Percentiles rank a stretch among this genome's conserved stretches.
These are phyloP conservation scores for Drosophila lowei DNA, from an alignment of 1,140 invertebrate genomes.

Conservation along the genomic window DNA sequence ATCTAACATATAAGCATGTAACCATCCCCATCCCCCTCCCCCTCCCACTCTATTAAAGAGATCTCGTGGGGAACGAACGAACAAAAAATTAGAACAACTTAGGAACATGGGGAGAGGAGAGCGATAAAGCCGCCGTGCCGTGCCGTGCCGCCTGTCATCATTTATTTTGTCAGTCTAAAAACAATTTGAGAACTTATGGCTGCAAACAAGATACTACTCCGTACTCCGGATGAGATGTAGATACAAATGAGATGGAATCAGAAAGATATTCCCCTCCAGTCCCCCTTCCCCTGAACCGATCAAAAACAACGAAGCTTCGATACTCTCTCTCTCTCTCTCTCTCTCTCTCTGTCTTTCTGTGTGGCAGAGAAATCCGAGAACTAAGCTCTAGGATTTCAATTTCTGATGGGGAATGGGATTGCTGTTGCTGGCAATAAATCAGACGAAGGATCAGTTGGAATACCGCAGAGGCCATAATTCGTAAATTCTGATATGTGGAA, in stretches of 20 bases:
- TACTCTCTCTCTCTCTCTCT: slow-evolving; percentile 37
- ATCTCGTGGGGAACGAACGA: slow-evolving; percentile 42
- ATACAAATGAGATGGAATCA: slow-evolving; percentile 71
- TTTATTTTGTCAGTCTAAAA: slow-evolving; percentile 81
- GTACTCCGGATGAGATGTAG: slow-evolving; percentile 56
- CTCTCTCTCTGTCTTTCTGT: slow-evolving; percentile 33
- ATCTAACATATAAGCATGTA: slow-evolving; percentile 50
- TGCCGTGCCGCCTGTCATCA: slow-evolving; percentile 76
- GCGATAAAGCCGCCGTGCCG: slow-evolving; percentile 68
- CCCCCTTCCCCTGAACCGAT: background rate
- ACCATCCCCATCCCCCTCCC: background rate
- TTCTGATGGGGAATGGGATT: slow-evolving; percentile 9
- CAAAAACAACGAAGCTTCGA: slow-evolving; percentile 39
- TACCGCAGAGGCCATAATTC: too few relatives aligned
- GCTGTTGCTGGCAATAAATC: slow-evolving; percentile 7
- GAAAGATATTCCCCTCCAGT: slow-evolving; percentile 7
- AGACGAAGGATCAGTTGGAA: too few relatives aligned
- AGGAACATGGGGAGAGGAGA: slow-evolving; percentile 48
- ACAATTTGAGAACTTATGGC: slow-evolving; percentile 76
- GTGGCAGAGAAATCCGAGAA: background rate
- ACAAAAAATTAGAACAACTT: slow-evolving; percentile 79
- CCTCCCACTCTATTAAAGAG: slow-evolving; percentile 14
- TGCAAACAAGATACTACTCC: slow-evolving; percentile 68
- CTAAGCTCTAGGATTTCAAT: slow-evolving; percentile 17
- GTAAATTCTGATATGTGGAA: too few relatives aligned